A percentile compares a stretch with the other conserved stretches of the same genome.
Conservation (phyloP, 2,797 vertebrate species). For the Sebastiscus tertius region DNA sequence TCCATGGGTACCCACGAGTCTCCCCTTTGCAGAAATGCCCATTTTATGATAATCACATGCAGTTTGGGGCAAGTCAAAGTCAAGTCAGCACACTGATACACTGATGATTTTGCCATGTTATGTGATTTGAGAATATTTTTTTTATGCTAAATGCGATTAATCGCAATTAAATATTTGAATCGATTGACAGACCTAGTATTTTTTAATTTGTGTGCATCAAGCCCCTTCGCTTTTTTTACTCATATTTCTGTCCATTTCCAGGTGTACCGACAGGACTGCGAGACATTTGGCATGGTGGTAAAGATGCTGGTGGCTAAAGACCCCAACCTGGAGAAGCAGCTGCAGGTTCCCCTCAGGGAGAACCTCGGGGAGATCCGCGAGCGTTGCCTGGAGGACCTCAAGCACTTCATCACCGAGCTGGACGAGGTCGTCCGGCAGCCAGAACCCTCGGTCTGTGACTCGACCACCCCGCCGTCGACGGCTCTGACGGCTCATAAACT, state of each 20-base stretch:
- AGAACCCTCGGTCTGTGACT: constrained; percentile 64
- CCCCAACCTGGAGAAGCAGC: constrained; percentile 91
- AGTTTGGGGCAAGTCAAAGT: no score
- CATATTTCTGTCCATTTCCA: constrained; percentile 49
- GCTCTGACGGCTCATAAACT: constrained; percentile 56
- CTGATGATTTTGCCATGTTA: no score
- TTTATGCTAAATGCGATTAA: no score
- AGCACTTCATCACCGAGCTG: constrained; percentile 88
- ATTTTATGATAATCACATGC: no score
- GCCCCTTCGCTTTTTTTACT: neutral
- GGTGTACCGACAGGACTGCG: constrained; percentile 96
- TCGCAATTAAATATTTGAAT: no score
- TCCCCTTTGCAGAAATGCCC: no score
- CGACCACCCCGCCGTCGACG: constrained; percentile 27
- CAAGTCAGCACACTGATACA: no score
- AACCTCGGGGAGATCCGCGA: constrained; percentile 96
- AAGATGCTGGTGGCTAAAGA: constrained; percentile 99
- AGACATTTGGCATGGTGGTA: constrained; percentile 97
- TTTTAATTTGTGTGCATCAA: neutral
- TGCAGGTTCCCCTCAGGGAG: constrained; percentile 93
- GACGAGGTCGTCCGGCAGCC: constrained; percentile 75
- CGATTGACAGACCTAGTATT: no score
- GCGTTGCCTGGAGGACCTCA: constrained; percentile 93
- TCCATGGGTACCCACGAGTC: no score
- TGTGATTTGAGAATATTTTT: no score